Conservation (phyloP, 1,140 invertebrate genomes). For the Globodera ellingtonae region DNA sequence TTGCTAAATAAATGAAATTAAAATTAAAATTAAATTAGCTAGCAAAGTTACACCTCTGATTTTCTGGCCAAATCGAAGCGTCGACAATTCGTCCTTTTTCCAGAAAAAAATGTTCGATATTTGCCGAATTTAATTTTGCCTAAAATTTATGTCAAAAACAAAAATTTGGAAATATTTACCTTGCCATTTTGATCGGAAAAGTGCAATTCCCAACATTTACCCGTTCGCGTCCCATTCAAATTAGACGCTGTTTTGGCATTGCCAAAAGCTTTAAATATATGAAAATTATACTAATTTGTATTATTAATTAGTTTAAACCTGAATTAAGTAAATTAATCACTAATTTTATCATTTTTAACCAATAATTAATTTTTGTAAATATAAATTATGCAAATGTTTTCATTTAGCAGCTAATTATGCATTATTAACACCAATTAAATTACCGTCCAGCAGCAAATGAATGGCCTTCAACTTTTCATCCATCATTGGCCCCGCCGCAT, state of each 20-base stretch:
- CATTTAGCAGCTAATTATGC: too few relatives aligned
- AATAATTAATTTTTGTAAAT: background rate
- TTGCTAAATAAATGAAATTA: constrained; percentile 71
- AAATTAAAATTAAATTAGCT: constrained; percentile 55
- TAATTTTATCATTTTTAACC: background rate
- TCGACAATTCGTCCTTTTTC: constrained; percentile 96
- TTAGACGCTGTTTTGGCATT: constrained; percentile 98
- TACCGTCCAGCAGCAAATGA: constrained; percentile 81
- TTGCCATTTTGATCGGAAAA: constrained; percentile 9
- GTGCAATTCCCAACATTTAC: constrained; percentile 91
- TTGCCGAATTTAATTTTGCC: constrained; percentile 70
- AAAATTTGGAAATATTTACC: background rate
- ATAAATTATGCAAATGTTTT: too few relatives aligned
- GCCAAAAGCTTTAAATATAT: constrained; percentile 79
- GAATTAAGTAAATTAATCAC: background rate
- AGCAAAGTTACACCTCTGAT: background rate
- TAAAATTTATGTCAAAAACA: constrained; percentile 9
- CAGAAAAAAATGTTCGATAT: constrained; percentile 94
- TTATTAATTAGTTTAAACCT: too few relatives aligned
- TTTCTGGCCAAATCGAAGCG: constrained; percentile 70
- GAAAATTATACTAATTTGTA: constrained; percentile 45
- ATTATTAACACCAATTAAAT: constrained; percentile 69
- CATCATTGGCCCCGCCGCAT: constrained; percentile 71
- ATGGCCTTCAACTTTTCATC: constrained; percentile 91
- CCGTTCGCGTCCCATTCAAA: constrained; percentile 94